These are phyloP conservation scores for Apteryx owenii DNA, from an alignment of 2,113 vertebrate species.

Conservation along the genomic window DNA sequence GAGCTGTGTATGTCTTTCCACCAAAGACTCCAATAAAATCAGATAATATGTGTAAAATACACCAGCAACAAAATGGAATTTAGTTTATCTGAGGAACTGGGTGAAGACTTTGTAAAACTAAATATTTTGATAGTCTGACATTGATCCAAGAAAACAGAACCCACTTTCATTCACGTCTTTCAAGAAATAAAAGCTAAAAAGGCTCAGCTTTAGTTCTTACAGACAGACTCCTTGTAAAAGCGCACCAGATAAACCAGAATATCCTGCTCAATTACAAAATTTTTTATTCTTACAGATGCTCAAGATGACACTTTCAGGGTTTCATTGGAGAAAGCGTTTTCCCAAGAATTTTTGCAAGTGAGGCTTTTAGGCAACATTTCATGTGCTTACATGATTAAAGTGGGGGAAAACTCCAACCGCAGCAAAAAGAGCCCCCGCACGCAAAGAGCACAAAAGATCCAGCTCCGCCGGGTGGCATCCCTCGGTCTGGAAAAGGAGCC, in stretches of 20 bases:
- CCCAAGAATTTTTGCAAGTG: not conserved
- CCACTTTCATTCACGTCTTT: not conserved
- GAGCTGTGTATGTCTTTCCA: not conserved
- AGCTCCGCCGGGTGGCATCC: not conserved
- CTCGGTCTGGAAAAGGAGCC: not conserved
- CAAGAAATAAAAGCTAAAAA: not conserved
- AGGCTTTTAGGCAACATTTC: not conserved
- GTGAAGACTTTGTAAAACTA: not conserved
- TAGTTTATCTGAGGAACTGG: not conserved
- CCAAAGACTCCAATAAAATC: not conserved
- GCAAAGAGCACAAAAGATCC: conserved; percentile 6
- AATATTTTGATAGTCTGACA: not conserved
- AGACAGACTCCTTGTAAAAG: not conserved
- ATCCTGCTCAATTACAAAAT: not conserved
- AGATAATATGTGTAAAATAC: not conserved
- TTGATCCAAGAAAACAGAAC: not conserved
- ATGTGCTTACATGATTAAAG: not conserved
- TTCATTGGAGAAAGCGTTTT: not conserved
- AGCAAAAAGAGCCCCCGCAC: conserved; percentile 27
- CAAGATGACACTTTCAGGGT: not conserved
- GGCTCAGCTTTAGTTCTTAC: not conserved
- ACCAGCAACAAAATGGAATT: not conserved
- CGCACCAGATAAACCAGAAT: not conserved
- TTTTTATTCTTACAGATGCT: not conserved
- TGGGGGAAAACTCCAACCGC: not conserved